Evolutionary conservation across 1,140 invertebrate species (phyloP).

Genomic region (Aphelinus certus): DNA sequence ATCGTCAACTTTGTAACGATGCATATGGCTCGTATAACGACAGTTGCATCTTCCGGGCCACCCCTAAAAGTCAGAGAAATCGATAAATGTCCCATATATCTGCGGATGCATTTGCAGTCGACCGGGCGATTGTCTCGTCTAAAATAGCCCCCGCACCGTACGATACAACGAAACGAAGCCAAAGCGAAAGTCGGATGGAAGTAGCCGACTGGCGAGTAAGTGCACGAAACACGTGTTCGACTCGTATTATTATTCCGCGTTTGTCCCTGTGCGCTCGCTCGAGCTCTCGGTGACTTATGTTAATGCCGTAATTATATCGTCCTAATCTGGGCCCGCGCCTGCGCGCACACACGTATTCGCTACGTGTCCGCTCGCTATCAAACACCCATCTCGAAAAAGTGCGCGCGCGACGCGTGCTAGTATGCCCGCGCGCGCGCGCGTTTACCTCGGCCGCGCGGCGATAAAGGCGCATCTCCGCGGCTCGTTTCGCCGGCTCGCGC

Average conservation of each 20-base stretch:
- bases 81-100: no score
- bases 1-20: no score
- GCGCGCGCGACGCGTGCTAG: constrained; percentile 60
- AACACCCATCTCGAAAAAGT: constrained; percentile 65
- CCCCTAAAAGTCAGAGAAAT: no score
- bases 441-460: neutral
- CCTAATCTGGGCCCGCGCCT: constrained; percentile 60
- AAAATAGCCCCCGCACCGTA: neutral
- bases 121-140: no score
- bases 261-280: constrained; percentile 42
- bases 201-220: constrained; percentile 25
- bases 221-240: constrained; percentile 58
- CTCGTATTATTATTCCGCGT: constrained; percentile 63
- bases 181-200: constrained; percentile 22
- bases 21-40: no score
- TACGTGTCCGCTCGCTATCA: constrained; percentile 64
- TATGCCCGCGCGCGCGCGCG: constrained; percentile 51
- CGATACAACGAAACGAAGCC: neutral
- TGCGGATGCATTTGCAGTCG: no score
- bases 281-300: constrained; percentile 65
- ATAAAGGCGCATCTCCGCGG: constrained; percentile 11
- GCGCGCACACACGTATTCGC: constrained; percentile 49
- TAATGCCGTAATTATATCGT: constrained; percentile 68
- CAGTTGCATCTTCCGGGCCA: no score
- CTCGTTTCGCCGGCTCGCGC: neutral